Percentiles rank a stretch among this genome's conserved stretches.
Evolutionary conservation across 2,797 vertebrate genomes (phyloP).

Genomic region (Syngnathus rostellatus): DNA sequence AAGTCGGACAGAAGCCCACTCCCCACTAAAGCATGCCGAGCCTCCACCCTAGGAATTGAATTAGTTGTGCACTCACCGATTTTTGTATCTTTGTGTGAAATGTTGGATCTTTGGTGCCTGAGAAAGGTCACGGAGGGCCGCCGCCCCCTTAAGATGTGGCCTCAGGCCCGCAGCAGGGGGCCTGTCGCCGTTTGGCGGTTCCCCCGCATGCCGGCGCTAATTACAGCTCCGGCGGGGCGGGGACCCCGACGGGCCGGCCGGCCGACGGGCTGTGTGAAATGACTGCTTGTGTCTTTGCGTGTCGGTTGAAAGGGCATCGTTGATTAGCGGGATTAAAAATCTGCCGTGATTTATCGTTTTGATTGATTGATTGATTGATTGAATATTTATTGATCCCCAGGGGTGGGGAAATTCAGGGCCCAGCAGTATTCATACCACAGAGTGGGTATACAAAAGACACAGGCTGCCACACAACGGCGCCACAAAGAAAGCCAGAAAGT

Average conservation of each 20-base stretch:
- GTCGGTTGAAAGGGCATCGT: background rate
- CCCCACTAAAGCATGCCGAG: background rate
- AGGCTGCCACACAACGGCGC: too few relatives aligned
- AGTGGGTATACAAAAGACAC: too few relatives aligned
- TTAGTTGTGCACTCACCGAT: constrained; percentile 34
- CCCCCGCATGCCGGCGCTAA: constrained; percentile 41
- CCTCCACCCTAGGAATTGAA: background rate
- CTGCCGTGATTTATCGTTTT: background rate
- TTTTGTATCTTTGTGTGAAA: constrained; percentile 9
- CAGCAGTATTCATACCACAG: too few relatives aligned
- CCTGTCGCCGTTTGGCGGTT: constrained; percentile 33
- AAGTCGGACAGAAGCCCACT: background rate
- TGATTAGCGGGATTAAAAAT: background rate
- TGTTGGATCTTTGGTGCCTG: constrained; percentile 29
- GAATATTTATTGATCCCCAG: too few relatives aligned
- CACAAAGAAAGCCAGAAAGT: too few relatives aligned
- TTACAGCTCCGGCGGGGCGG: constrained; percentile 26
- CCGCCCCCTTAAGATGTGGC: constrained; percentile 19
- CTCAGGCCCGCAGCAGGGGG: constrained; percentile 22
- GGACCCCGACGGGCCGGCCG: constrained; percentile 14
- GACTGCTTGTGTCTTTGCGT: constrained; percentile 12
- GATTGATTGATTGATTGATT: too few relatives aligned
- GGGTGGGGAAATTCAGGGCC: too few relatives aligned
- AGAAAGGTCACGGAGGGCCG: constrained; percentile 32
- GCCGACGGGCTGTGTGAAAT: constrained; percentile 20